Conservation (phyloP, 1,140 invertebrate species). For the Sminthurinus signatus region DNA sequence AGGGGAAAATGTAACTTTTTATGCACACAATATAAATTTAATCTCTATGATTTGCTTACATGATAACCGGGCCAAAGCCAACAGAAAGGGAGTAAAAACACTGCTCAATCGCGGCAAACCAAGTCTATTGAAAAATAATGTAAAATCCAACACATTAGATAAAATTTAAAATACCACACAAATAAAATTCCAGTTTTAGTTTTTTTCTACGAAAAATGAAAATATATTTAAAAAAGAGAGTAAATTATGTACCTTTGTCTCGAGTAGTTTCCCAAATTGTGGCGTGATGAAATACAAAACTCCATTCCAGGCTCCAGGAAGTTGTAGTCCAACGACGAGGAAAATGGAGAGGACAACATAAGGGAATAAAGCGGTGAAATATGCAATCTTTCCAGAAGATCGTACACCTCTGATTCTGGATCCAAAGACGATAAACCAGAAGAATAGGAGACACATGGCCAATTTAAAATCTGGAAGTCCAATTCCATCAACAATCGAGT, state of each 20-base stretch:
- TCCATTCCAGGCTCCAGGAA: slow-evolving; percentile 66
- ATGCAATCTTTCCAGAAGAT: slow-evolving; percentile 56
- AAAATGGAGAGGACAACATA: slow-evolving; percentile 61
- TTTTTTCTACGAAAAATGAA: neutral
- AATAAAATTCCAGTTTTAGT: neutral
- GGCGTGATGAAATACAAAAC: slow-evolving; percentile 69
- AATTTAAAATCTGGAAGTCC: slow-evolving; percentile 68
- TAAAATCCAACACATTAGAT: too few species aligned
- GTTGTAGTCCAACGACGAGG: slow-evolving; percentile 63
- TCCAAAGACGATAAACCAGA: slow-evolving; percentile 69
- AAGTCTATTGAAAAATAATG: slow-evolving; percentile 54
- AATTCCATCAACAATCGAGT: slow-evolving; percentile 63
- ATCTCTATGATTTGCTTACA: neutral
- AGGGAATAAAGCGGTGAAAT: slow-evolving; percentile 56
- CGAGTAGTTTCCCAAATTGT: slow-evolving; percentile 59
- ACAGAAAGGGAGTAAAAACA: slow-evolving; percentile 14
- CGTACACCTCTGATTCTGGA: slow-evolving; percentile 65
- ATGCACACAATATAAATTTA: too few species aligned
- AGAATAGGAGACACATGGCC: slow-evolving; percentile 61
- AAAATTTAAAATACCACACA: neutral
- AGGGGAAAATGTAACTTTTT: too few species aligned
- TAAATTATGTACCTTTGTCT: slow-evolving; percentile 51
- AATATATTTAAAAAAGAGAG: neutral
- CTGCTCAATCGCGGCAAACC: slow-evolving; percentile 10
- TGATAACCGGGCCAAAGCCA: slow-evolving; percentile 10